Conservation (phyloP, 2,888 invertebrate species). For the Altica lythri region DNA sequence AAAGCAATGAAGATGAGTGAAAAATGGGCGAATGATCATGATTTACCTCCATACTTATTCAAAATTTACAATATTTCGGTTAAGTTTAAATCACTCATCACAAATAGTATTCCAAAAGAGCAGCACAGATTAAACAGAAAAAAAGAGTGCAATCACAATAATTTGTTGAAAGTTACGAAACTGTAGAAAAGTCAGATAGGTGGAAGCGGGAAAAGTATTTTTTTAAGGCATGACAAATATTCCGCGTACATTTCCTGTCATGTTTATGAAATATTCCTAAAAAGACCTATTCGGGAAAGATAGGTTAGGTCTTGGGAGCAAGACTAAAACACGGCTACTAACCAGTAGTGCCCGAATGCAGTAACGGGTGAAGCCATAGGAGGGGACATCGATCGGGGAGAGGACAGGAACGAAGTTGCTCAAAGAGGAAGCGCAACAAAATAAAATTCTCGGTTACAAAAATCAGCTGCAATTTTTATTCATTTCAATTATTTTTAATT, state of each 20-base stretch:
- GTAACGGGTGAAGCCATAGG: constrained; percentile 45
- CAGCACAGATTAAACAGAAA: neutral
- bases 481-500: no score
- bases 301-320: constrained; percentile 40
- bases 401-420: constrained; percentile 28
- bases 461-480: no score
- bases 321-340: constrained; percentile 46
- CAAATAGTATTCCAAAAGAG: constrained; percentile 8
- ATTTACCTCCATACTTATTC: constrained; percentile 9
- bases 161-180: no score
- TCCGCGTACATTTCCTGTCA: constrained; percentile 22
- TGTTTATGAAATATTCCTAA: constrained; percentile 16
- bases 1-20: constrained; percentile 2
- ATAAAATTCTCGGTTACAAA: no score
- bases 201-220: constrained; percentile 4
- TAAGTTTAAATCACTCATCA: constrained; percentile 18
- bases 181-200: constrained; percentile 10
- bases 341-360: constrained; percentile 46
- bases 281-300: constrained; percentile 25
- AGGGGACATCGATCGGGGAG: constrained; percentile 51
- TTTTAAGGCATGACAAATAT: no score
- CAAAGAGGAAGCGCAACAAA: constrained; percentile 15
- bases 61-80: neutral
- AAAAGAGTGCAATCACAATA: constrained; percentile 12
- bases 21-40: neutral